These are phyloP conservation scores for Tauraco hartlaubi DNA, from an alignment of 2,797 vertebrate genomes.

Conservation along the genomic window DNA sequence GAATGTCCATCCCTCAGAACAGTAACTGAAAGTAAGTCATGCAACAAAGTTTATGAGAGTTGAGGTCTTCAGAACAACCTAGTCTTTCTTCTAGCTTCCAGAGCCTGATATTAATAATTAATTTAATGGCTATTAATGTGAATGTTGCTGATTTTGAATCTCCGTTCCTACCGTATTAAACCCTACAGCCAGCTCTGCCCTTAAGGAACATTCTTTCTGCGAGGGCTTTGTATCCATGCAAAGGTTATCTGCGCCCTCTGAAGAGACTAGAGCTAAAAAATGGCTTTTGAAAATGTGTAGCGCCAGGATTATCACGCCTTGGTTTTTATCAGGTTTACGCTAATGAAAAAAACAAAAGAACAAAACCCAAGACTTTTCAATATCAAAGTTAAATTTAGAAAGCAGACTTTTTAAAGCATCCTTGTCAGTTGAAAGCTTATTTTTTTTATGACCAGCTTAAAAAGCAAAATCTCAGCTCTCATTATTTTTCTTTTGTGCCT, in stretches of 20 bases:
- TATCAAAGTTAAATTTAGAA: conserved; percentile 58
- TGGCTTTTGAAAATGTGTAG: conserved; percentile 44
- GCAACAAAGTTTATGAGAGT: neutral
- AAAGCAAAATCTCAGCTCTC: conserved; percentile 15
- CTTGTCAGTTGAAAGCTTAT: neutral
- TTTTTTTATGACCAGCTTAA: conserved; percentile 5
- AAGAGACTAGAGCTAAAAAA: conserved; percentile 28
- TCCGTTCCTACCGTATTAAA: conserved; percentile 25
- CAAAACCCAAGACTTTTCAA: conserved; percentile 6
- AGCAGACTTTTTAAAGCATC: neutral
- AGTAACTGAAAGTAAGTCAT: neutral
- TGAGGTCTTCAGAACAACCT: neutral
- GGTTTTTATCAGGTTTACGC: neutral
- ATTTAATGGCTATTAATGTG: conserved; percentile 49
- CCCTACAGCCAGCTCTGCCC: conserved; percentile 15
- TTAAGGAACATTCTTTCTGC: conserved; percentile 19
- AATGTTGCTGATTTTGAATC: conserved; percentile 30
- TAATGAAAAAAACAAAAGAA: neutral
- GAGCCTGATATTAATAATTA: conserved; percentile 46
- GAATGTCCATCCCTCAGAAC: neutral
- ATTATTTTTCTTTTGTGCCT: conserved; percentile 18
- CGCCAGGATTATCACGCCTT: neutral
- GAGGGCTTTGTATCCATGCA: conserved; percentile 33
- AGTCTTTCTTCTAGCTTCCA: conserved; percentile 18
- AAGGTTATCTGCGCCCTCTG: conserved; percentile 46